phyloP scores from a whole-genome alignment of 2,113 vertebrate genomes.

The Holacanthus passer region DNA sequence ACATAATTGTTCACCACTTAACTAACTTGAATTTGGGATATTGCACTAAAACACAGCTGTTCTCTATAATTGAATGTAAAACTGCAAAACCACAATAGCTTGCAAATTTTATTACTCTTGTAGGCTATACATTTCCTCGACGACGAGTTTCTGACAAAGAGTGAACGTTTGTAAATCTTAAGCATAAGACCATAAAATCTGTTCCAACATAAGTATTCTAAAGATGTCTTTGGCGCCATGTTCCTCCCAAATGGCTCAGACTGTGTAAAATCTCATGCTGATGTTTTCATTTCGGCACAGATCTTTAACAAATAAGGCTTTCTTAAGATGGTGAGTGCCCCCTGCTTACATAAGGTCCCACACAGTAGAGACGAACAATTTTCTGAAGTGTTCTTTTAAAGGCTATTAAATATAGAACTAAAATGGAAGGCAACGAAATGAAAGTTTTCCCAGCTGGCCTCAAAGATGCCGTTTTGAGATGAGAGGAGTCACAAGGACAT shows the following conservation, averaged over 20 bases:
- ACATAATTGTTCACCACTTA: constrained; percentile 33
- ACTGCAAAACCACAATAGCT: constrained; percentile 60
- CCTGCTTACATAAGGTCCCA: background rate
- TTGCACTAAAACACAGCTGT: constrained; percentile 33
- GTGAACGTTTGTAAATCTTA: constrained; percentile 56
- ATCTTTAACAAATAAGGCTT: constrained; percentile 15
- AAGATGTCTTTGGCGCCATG: background rate
- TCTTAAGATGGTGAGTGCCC: constrained; percentile 12
- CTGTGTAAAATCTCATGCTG: constrained; percentile 6
- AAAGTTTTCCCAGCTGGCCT: constrained; percentile 43
- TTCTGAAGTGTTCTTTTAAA: constrained; percentile 53
- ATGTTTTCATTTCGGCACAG: background rate
- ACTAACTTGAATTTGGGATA: constrained; percentile 40
- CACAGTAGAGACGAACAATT: constrained; percentile 34
- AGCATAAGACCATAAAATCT: constrained; percentile 46
- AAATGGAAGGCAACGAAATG: constrained; percentile 18
- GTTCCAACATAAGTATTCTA: constrained; percentile 14
- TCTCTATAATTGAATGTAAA: constrained; percentile 64
- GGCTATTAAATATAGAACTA: constrained; percentile 22
- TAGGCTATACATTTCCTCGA: constrained; percentile 61
- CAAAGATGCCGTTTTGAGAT: constrained; percentile 35
- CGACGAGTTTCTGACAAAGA: constrained; percentile 48
- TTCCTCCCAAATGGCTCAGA: constrained; percentile 15
- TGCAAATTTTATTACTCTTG: constrained; percentile 54
- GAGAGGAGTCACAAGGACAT: constrained; percentile 53